A percentile compares a stretch with the other conserved stretches of the same genome.
Conservation (phyloP, 1,140 invertebrate genomes). For the Aricia agestis region DNA sequence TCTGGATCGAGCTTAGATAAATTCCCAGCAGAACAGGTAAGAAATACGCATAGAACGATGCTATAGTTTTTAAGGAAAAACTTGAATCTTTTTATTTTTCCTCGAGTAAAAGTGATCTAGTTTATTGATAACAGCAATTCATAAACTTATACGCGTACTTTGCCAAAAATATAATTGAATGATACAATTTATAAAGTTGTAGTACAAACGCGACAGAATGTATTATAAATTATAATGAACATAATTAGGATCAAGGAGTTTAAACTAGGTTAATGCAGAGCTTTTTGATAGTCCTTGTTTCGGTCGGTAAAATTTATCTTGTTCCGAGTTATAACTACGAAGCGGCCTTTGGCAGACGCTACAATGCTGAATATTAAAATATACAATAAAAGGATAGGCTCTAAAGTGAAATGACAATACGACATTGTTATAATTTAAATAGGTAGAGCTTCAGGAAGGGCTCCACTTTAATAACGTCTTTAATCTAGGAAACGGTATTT, state of each 20-base stretch:
- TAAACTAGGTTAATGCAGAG: slow-evolving; percentile 38
- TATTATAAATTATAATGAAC: background rate
- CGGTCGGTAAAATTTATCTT: slow-evolving; percentile 11
- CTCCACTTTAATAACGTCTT: background rate
- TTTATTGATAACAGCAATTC: too few species aligned
- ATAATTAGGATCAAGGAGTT: slow-evolving; percentile 12
- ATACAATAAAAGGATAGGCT: background rate
- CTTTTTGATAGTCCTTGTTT: slow-evolving; percentile 38
- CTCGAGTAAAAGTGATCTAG: background rate
- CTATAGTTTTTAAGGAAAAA: too few species aligned
- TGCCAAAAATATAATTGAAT: background rate
- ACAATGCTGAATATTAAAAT: background rate
- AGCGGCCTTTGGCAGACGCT: slow-evolving; percentile 37
- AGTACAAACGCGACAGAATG: background rate
- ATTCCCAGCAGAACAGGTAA: slow-evolving; percentile 75
- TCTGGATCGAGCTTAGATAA: slow-evolving; percentile 79
- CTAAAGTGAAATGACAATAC: background rate
- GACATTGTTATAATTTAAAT: background rate
- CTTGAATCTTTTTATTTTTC: background rate
- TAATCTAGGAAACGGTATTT: background rate
- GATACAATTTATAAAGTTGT: too few species aligned
- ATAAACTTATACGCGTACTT: background rate
- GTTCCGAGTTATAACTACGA: slow-evolving; percentile 30
- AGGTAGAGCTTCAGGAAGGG: background rate
- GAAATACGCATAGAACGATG: background rate